A percentile compares a stretch with the other conserved stretches of the same genome.
phyloP scores from a whole-genome alignment of 2,888 invertebrate species.

The Caenorhabditis japonica region DNA sequence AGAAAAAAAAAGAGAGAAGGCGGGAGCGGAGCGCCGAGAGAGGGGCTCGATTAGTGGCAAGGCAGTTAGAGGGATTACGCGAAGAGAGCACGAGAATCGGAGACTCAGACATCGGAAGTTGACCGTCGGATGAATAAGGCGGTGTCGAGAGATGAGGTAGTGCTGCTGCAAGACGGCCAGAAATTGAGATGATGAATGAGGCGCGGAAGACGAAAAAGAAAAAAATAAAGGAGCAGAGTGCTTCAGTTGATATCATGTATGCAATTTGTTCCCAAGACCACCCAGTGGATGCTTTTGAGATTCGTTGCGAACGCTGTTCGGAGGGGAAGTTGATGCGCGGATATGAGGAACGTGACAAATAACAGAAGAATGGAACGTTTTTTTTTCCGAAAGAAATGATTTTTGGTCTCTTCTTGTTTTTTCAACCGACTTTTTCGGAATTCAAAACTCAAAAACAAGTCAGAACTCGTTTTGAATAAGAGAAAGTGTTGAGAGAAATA shows the following conservation, averaged over 20 bases:
- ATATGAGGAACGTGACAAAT: constrained; percentile 1
- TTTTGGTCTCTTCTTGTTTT: constrained; percentile 2
- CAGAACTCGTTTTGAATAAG: neutral
- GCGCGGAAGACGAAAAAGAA: neutral
- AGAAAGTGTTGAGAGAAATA: neutral
- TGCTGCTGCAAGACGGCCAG: too few species aligned
- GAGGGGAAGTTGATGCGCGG: neutral
- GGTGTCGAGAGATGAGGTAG: too few species aligned
- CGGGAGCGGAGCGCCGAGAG: constrained; percentile 5
- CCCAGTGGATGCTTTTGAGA: too few species aligned
- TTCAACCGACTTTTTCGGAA: neutral
- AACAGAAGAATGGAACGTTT: neutral
- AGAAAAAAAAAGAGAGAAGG: constrained; percentile 14
- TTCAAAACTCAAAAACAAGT: neutral
- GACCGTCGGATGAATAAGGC: constrained; percentile 2
- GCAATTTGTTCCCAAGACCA: too few species aligned
- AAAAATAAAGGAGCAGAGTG: too few species aligned
- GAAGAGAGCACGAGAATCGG: constrained; percentile 2
- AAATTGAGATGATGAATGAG: constrained; percentile 4
- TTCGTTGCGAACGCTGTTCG: too few species aligned
- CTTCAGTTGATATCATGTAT: too few species aligned
- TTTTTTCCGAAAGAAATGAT: neutral
- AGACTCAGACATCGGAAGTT: constrained; percentile 13
- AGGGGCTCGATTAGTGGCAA: constrained; percentile 37
- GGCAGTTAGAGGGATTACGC: constrained; percentile 19